A percentile compares a stretch with the other conserved stretches of the same genome.
These are phyloP conservation scores for Falco columbarius DNA, from an alignment of 2,797 vertebrate genomes.

Conservation along the genomic window DNA sequence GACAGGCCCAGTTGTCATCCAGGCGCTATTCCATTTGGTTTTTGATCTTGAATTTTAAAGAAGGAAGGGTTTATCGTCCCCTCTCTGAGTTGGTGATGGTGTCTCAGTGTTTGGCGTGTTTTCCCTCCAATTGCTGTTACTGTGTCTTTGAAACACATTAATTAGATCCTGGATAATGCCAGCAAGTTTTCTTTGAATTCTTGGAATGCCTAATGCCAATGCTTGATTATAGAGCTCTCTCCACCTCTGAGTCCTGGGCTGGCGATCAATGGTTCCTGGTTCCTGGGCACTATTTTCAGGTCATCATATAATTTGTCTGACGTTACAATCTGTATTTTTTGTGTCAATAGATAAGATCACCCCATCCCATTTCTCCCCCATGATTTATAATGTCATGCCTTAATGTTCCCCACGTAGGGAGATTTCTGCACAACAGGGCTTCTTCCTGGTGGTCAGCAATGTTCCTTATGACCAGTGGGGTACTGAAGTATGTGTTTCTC, in stretches of 20 bases:
- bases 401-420: background rate
- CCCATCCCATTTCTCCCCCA: accelerated
- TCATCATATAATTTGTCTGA: background rate
- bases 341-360: background rate
- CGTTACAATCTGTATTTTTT: background rate
- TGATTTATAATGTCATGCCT: accelerated
- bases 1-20: too few species aligned
- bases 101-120: background rate
- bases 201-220: too few species aligned
- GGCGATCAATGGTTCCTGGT: background rate
- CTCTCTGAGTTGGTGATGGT: background rate
- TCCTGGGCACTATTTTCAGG: background rate
- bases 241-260: background rate
- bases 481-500: background rate
- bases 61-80: too few species aligned
- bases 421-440: background rate
- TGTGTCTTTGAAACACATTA: background rate
- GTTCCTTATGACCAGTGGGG: background rate
- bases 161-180: background rate
- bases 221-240: background rate
- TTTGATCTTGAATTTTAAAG: too few species aligned
- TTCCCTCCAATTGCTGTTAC: background rate
- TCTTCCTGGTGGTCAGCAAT: background rate
- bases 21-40: too few species aligned
- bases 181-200: background rate